Evolutionary conservation across 2,113 vertebrate genomes (phyloP).

Genomic region (Orycteropus afer): DNA sequence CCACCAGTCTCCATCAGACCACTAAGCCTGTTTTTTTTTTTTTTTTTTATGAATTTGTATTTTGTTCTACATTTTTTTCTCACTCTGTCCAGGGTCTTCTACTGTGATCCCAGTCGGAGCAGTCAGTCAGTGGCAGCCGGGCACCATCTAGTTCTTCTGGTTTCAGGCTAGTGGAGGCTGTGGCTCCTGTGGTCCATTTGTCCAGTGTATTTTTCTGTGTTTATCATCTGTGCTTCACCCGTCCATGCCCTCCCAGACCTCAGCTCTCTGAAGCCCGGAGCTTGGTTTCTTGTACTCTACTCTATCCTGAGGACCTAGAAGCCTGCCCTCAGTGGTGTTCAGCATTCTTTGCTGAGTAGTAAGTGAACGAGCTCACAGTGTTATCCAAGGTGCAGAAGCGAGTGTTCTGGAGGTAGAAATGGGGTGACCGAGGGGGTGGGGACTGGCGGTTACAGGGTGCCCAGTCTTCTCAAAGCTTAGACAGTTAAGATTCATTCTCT

Average conservation of each 20-base stretch:
- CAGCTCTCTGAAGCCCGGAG: not conserved
- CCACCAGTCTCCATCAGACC: too few species aligned
- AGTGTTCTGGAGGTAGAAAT: rapidly evolving
- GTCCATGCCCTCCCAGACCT: too few species aligned
- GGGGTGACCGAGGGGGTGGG: not conserved
- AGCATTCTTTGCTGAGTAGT: rapidly evolving
- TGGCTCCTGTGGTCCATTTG: not conserved
- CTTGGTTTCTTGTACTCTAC: rapidly evolving
- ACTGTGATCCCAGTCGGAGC: too few species aligned
- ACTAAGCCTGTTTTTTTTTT: too few species aligned
- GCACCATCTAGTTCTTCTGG: not conserved
- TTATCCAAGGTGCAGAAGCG: not conserved
- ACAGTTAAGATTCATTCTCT: not conserved
- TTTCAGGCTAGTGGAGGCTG: not conserved
- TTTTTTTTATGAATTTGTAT: too few species aligned
- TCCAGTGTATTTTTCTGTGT: not conserved
- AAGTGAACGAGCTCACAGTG: rapidly evolving
- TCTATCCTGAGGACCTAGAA: not conserved
- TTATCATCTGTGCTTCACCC: not conserved
- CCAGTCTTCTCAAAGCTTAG: not conserved
- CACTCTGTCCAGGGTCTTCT: too few species aligned
- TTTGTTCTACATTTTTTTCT: too few species aligned
- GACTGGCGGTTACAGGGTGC: rapidly evolving
- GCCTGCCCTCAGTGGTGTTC: not conserved
- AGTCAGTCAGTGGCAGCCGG: not conserved